Conservation (phyloP, 2,797 vertebrate genomes). For the Picus viridis region DNA sequence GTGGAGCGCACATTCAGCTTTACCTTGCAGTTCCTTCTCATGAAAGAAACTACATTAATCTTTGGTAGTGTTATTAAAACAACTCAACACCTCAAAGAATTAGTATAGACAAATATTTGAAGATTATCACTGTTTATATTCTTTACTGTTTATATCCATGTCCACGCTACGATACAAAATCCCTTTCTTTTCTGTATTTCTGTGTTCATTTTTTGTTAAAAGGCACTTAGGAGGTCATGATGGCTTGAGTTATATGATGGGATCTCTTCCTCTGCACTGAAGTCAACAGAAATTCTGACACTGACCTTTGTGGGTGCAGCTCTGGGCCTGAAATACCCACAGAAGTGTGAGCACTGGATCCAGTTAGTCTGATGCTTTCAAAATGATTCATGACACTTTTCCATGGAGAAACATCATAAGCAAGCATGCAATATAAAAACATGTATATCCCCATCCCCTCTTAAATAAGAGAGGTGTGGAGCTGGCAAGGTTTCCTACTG, state of each 20-base stretch:
- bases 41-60: conserved; percentile 1
- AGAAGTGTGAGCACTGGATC: not conserved
- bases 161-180: conserved; percentile 2
- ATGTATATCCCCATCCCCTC: not conserved
- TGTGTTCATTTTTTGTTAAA: too few relatives aligned
- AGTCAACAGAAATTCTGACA: not conserved
- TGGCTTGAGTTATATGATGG: not conserved
- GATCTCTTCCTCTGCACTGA: not conserved
- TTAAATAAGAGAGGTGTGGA: not conserved
- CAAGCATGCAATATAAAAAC: not conserved
- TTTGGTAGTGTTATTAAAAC: conserved; percentile 57
- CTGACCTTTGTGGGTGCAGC: not conserved
- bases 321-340: not conserved
- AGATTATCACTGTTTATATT: not conserved
- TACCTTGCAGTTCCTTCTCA: not conserved
- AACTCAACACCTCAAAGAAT: conserved; percentile 19
- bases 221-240: not conserved
- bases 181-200: not conserved
- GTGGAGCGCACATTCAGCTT: not conserved
- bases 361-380: not conserved
- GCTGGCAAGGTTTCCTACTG: not conserved
- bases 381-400: not conserved
- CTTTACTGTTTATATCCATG: conserved; percentile 5
- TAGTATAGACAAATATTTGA: not conserved
- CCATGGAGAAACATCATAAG: not conserved